A percentile compares a stretch with the other conserved stretches of the same genome.
Evolutionary conservation across 2,888 invertebrate species (phyloP).

Genomic region (Xanthia togata): DNA sequence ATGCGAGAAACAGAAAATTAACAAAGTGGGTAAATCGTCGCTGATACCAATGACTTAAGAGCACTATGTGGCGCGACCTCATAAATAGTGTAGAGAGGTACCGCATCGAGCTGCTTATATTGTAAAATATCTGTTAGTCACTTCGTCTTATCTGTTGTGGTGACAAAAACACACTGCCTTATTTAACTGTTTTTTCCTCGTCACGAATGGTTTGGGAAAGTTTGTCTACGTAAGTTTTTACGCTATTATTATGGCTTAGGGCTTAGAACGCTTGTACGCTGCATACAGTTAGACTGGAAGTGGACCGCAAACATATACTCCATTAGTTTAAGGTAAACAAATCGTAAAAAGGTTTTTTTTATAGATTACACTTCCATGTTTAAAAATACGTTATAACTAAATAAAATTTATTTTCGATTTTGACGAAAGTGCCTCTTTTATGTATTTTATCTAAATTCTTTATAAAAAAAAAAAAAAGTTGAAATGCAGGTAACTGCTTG

Average conservation of each 20-base stretch:
- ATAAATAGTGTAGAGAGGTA: slow-evolving; percentile 5
- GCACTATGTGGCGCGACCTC: slow-evolving; percentile 13
- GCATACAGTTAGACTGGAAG: background rate
- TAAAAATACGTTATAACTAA: too few species aligned
- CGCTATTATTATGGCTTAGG: slow-evolving; percentile 1
- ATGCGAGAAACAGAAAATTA: background rate
- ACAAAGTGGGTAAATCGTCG: background rate
- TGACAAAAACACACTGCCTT: slow-evolving; percentile 19
- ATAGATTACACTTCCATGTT: too few species aligned
- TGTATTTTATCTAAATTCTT: too few species aligned
- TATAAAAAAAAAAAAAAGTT: too few species aligned
- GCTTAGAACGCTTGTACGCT: background rate
- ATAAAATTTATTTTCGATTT: too few species aligned
- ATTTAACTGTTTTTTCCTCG: slow-evolving; percentile 16
- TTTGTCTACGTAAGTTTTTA: background rate
- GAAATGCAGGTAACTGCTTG: too few species aligned
- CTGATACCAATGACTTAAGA: slow-evolving; percentile 10
- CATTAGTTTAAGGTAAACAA: too few species aligned
- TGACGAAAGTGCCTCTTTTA: too few species aligned
- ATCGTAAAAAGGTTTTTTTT: too few species aligned
- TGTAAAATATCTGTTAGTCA: slow-evolving; percentile 19
- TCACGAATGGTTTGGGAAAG: slow-evolving; percentile 8
- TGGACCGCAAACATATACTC: background rate
- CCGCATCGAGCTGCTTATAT: slow-evolving; percentile 1
- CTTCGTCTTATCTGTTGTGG: slow-evolving; percentile 16